A percentile compares a stretch with the other conserved stretches of the same genome.
Evolutionary conservation across 2,888 invertebrate species (phyloP).

Genomic region (Eugnorisma glareosa): DNA sequence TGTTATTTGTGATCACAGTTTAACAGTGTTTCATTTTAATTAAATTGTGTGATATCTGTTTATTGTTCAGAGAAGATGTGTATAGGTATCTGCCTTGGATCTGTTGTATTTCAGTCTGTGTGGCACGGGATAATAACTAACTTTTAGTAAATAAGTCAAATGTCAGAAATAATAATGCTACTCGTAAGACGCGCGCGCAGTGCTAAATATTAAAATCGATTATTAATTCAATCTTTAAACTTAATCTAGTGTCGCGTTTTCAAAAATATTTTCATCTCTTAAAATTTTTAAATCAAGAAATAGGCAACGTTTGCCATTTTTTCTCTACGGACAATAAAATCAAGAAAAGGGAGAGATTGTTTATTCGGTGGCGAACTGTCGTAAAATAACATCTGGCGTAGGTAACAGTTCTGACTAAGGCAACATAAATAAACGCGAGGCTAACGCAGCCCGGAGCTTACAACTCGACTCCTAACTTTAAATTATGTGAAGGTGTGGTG

Average conservation of each 20-base stretch:
- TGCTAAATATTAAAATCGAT: constrained; percentile 52
- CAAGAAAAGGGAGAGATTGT: constrained; percentile 78
- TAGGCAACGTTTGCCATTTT: constrained; percentile 39
- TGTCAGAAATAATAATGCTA: constrained; percentile 22
- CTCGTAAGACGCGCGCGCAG: constrained; percentile 30
- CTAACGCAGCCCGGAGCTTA: constrained; percentile 77
- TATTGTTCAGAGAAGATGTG: constrained; percentile 55
- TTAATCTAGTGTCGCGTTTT: constrained; percentile 6
- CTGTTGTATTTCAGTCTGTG: constrained; percentile 59
- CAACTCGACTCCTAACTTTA: constrained; percentile 63
- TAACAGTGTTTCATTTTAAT: constrained; percentile 69
- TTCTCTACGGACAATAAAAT: constrained; percentile 60
- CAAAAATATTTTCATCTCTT: neutral
- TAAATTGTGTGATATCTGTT: constrained; percentile 66
- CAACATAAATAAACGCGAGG: constrained; percentile 89
- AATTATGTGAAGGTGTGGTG: constrained; percentile 61
- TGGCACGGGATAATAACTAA: constrained; percentile 40
- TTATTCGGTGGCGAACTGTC: constrained; percentile 84
- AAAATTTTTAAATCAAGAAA: constrained; percentile 10
- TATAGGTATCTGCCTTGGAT: constrained; percentile 54
- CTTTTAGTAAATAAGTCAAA: constrained; percentile 1
- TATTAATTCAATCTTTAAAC: constrained; percentile 16
- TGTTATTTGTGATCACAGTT: constrained; percentile 72
- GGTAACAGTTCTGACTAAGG: constrained; percentile 87
- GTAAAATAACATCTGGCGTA: constrained; percentile 89